Evolutionary conservation across 2,113 vertebrate genomes (phyloP), one percentile per base, ranked within the genome.

Genomic region (Pangasianodon gigas): DNA sequence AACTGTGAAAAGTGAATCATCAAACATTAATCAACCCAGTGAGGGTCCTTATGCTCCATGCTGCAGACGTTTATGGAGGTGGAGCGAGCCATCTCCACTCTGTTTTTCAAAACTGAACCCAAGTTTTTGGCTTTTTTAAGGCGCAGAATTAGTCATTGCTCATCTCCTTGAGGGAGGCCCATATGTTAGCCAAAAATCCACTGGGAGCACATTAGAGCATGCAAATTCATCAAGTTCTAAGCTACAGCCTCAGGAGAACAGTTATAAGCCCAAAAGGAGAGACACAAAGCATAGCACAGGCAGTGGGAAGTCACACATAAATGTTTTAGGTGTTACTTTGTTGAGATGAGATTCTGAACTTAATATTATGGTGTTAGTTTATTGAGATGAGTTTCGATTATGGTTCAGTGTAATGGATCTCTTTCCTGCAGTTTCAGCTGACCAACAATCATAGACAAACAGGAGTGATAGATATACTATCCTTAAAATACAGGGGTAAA

Each of bases 1-100:
- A 91, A 91, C 90, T 91, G 90, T 91, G 90, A 88, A 91, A 71
- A 88, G 83, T 91, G 90, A 91, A 81, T 91, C 90, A 88, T 91
- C 87, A 91, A 91, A 91, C 90, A 86, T 88, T 91, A 69, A 85
- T 85, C 87, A 91, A 88, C 87, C 87, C 87, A 69, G 87, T 41
- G 29, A 88, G 90, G 37, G 51, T 77, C 87, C 90, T 88, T 91
- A 88, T 91, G 90, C 71, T 88, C 58, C 41, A 18, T 48, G 24
- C 60, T 69, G 65, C 58, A 82, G 83, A 88, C 56, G 18, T 87
- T 90, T 75, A 86, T 52, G 46, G 84, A 69, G 89, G 58, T 54
- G 58, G 51, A 71, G 74, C 26, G 5, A 69, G 48, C 37, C 84
- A 56, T 82, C 37, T 58, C 26, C 2, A 16, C 62, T 80, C 86